Evolutionary conservation across 2,113 vertebrate genomes (phyloP).

Genomic region (Cervus canadensis): DNA sequence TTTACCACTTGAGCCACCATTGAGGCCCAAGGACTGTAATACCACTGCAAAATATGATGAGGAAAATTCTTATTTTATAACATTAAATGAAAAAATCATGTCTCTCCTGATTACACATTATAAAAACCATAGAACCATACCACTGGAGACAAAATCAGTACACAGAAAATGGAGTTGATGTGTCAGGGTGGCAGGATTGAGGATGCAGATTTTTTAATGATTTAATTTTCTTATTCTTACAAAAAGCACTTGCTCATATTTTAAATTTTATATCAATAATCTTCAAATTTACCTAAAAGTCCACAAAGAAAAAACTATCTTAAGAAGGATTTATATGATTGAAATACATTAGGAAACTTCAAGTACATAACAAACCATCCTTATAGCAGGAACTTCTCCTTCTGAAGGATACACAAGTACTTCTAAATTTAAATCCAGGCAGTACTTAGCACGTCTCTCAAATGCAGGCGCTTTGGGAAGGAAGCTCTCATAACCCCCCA

Average conservation of each 20-base stretch:
- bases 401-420: neutral
- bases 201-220: neutral
- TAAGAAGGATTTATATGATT: neutral
- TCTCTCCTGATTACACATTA: neutral
- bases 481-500: neutral
- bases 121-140: neutral
- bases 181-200: neutral
- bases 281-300: neutral
- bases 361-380: neutral
- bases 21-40: neutral
- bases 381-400: conserved; percentile 8
- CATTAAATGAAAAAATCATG: neutral
- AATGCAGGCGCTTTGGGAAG: neutral
- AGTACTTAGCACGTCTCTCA: neutral
- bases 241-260: neutral
- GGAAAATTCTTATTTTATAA: neutral
- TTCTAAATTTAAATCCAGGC: neutral
- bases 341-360: conserved; percentile 15
- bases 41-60: neutral
- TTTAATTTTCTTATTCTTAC: neutral
- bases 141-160: neutral
- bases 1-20: neutral
- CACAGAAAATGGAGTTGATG: neutral
- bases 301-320: neutral
- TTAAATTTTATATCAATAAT: neutral